Conservation (phyloP, 1,140 invertebrate genomes). For the Calliopsis andreniformis region DNA sequence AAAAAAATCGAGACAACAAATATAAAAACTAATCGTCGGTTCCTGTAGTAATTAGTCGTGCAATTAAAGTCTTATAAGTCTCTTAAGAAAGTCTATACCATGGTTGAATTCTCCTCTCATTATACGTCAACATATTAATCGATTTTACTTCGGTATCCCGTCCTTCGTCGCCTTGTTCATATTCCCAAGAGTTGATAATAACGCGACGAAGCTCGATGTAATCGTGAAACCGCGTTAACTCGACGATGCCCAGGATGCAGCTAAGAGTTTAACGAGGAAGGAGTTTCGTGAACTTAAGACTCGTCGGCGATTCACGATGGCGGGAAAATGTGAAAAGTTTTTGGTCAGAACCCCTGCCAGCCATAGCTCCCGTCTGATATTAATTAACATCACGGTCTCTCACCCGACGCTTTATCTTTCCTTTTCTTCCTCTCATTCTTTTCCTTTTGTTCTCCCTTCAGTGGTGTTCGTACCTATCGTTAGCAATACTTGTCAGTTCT, state of each 20-base stretch:
- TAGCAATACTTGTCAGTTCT: conserved; percentile 44
- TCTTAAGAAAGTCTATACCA: background rate
- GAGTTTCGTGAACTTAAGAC: conserved; percentile 49
- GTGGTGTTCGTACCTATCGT: conserved; percentile 26
- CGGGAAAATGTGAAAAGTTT: conserved; percentile 63
- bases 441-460: conserved; percentile 27
- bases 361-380: conserved; percentile 35
- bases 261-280: conserved; percentile 58
- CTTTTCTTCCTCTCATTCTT: conserved; percentile 39
- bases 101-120: background rate
- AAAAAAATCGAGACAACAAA: too few relatives aligned
- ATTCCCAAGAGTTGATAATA: conserved; percentile 54
- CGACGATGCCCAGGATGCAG: conserved; percentile 30
- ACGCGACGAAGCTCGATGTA: conserved; percentile 54
- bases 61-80: background rate
- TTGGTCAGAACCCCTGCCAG: conserved; percentile 31
- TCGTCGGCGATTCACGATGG: conserved; percentile 46
- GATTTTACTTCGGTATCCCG: conserved; percentile 1
- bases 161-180: conserved; percentile 18
- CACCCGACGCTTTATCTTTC: conserved; percentile 13
- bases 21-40: too few relatives aligned
- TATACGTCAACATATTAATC: conserved; percentile 54
- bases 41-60: background rate
- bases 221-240: conserved; percentile 63
- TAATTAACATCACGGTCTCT: conserved; percentile 60